Percentiles rank a stretch among this genome's conserved stretches.
phyloP scores from a whole-genome alignment of 2,113 vertebrate species.

The Pachycephala philippinensis region DNA sequence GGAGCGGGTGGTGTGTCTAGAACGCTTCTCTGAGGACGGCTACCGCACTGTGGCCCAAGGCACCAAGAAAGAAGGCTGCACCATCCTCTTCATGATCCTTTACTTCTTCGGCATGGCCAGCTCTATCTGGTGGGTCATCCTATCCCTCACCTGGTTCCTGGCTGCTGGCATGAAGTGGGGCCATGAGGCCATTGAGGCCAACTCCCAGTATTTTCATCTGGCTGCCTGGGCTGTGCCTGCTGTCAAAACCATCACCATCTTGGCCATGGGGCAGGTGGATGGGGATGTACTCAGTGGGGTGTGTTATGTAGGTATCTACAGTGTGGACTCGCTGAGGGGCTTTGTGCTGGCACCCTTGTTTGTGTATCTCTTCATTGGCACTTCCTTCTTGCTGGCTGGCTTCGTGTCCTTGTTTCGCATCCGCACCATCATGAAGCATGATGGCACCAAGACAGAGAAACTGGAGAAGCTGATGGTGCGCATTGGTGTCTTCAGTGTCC shows the following conservation, averaged over 20 bases:
- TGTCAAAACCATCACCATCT: constrained; percentile 86
- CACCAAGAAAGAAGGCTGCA: constrained; percentile 90
- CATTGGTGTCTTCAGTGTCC: constrained; percentile 86
- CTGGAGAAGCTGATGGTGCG: constrained; percentile 92
- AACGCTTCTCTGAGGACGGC: constrained; percentile 81
- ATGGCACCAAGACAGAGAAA: constrained; percentile 93
- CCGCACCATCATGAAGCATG: constrained; percentile 98
- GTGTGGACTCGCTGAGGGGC: constrained; percentile 81
- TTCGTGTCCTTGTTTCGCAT: constrained; percentile 94
- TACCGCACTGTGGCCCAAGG: constrained; percentile 90
- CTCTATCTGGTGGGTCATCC: constrained; percentile 93
- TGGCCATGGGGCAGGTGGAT: constrained; percentile 89
- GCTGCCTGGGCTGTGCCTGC: constrained; percentile 91
- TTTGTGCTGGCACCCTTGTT: constrained; percentile 89
- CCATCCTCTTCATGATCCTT: constrained; percentile 90
- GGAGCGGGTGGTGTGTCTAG: constrained; percentile 85
- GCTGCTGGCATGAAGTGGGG: constrained; percentile 94
- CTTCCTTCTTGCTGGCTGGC: constrained; percentile 88
- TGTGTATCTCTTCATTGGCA: constrained; percentile 88
- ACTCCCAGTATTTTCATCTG: constrained; percentile 90
- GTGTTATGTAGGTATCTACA: constrained; percentile 89
- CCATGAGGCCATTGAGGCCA: constrained; percentile 93
- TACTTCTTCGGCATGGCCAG: constrained; percentile 95
- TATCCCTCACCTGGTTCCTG: constrained; percentile 92
- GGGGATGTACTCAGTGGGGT: constrained; percentile 90